A percentile compares a stretch with the other conserved stretches of the same genome.
Evolutionary conservation across 2,113 vertebrate species (phyloP).

Genomic region (Mormyrus lacerda): DNA sequence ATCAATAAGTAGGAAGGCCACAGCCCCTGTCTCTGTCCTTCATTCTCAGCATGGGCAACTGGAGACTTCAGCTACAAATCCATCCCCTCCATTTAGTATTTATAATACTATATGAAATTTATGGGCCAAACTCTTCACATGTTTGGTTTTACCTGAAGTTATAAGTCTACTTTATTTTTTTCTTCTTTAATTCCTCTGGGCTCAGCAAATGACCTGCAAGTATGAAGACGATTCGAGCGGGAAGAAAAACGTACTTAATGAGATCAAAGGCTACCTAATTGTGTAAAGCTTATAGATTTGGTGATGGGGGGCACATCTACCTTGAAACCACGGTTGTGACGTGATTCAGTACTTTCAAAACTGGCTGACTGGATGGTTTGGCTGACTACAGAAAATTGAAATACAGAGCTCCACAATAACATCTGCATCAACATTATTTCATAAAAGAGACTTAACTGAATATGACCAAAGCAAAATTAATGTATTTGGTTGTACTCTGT

Average conservation of each 20-base stretch:
- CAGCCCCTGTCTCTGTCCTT: not conserved
- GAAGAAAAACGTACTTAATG: not conserved
- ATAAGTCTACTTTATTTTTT: not conserved
- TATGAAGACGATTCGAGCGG: not conserved
- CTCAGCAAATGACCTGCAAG: not conserved
- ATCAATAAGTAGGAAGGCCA: not conserved
- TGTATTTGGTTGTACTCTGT: not conserved
- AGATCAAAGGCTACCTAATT: not conserved
- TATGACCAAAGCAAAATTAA: not conserved
- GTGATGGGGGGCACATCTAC: not conserved
- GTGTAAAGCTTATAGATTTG: not conserved
- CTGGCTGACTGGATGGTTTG: not conserved
- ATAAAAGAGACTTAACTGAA: not conserved
- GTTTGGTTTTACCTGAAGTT: constrained; percentile 1
- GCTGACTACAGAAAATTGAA: not conserved
- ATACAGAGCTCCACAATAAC: not conserved
- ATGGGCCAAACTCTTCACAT: not conserved
- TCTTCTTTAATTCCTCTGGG: not conserved
- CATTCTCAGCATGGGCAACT: not conserved
- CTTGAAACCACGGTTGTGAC: not conserved
- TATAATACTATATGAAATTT: not conserved
- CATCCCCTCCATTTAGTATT: not conserved
- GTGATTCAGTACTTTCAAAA: not conserved
- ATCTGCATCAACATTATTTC: not conserved
- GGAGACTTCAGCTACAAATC: not conserved